Evolutionary conservation across 2,888 invertebrate genomes (phyloP).

Genomic region (Chromoteleia sp.): DNA sequence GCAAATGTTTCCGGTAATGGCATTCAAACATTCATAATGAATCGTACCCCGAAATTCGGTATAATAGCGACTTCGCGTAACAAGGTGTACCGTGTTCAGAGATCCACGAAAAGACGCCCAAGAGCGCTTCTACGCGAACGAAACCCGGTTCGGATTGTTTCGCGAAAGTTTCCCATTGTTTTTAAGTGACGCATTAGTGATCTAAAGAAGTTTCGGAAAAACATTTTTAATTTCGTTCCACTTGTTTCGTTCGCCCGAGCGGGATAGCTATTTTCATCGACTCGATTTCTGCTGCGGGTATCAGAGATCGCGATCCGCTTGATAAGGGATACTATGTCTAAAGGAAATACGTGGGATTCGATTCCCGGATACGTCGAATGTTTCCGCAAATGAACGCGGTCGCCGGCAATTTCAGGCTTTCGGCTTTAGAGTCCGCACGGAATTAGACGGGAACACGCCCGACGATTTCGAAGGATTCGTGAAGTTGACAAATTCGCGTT

Average conservation of each 20-base stretch:
- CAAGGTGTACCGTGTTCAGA: too few species aligned
- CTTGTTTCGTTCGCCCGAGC: background rate
- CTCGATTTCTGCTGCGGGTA: background rate
- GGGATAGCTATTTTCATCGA: background rate
- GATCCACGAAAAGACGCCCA: background rate
- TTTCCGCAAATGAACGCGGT: conserved; percentile 49
- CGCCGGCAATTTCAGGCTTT: conserved; percentile 10
- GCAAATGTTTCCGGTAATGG: conserved; percentile 16
- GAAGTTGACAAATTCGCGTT: conserved; percentile 38
- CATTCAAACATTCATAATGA: conserved; percentile 39
- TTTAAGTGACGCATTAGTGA: background rate
- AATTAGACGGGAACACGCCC: conserved; percentile 30
- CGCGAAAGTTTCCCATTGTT: background rate
- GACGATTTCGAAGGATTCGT: conserved; percentile 31
- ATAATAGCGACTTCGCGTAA: conserved; percentile 1
- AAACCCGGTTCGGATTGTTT: background rate
- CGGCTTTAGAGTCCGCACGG: conserved; percentile 13
- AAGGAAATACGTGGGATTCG: conserved; percentile 51
- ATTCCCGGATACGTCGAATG: conserved; percentile 43
- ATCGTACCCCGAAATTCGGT: conserved; percentile 30
- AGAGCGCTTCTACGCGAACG: background rate
- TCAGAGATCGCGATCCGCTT: conserved; percentile 18
- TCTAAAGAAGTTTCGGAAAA: background rate
- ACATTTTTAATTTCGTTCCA: background rate
- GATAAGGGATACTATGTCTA: conserved; percentile 42